Evolutionary conservation across 2,113 vertebrate genomes (phyloP).

Genomic region (Neotoma lepida): DNA sequence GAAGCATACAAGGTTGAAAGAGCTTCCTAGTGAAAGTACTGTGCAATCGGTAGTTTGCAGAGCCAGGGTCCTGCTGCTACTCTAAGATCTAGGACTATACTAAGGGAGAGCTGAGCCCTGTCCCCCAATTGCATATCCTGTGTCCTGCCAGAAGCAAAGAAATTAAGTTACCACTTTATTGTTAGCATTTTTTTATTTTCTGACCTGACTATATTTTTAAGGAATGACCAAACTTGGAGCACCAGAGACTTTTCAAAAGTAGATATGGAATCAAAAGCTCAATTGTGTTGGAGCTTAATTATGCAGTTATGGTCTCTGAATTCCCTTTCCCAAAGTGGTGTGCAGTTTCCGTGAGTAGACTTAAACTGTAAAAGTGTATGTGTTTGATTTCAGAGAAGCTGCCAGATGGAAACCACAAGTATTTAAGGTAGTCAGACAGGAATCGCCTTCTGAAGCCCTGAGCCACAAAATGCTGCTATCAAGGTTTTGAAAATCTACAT

Average conservation of each 20-base stretch:
- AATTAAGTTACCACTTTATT: slow-evolving; percentile 52
- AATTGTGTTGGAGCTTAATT: slow-evolving; percentile 84
- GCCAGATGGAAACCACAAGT: slow-evolving; percentile 93
- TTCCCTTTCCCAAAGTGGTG: slow-evolving; percentile 84
- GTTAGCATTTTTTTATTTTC: slow-evolving; percentile 57
- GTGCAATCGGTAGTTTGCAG: not conserved
- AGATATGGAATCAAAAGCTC: slow-evolving; percentile 85
- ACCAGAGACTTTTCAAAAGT: slow-evolving; percentile 71
- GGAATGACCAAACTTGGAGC: slow-evolving; percentile 63
- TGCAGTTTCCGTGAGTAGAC: slow-evolving; percentile 85
- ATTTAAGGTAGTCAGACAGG: slow-evolving; percentile 92
- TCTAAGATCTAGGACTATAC: not conserved
- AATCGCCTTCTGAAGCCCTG: slow-evolving; percentile 85
- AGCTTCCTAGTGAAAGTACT: not conserved
- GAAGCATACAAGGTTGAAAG: not conserved
- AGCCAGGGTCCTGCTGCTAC: not conserved
- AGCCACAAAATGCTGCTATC: slow-evolving; percentile 76
- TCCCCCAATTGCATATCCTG: not conserved
- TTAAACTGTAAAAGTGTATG: slow-evolving; percentile 82
- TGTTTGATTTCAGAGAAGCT: slow-evolving; percentile 87
- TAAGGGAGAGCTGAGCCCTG: slow-evolving; percentile 29
- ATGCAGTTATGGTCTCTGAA: slow-evolving; percentile 80
- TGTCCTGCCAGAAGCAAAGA: not conserved
- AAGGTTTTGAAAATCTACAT: slow-evolving; percentile 72
- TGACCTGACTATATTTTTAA: slow-evolving; percentile 53